Conservation (phyloP, 2,797 vertebrate species). For the Tangara arthus region DNA sequence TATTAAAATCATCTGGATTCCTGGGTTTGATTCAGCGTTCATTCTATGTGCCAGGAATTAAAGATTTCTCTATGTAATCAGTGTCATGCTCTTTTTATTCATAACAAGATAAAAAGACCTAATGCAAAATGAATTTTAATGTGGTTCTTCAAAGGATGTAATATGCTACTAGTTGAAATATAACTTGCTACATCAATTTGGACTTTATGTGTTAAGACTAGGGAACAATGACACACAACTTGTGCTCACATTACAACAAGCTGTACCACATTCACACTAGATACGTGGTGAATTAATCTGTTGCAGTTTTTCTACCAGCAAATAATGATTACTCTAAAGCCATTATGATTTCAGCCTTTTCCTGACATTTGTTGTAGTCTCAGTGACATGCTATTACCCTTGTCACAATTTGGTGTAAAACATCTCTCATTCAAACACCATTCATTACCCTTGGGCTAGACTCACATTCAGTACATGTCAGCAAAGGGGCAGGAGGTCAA, state of each 20-base stretch:
- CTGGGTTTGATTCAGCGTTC: neutral
- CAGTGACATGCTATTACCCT: conserved; percentile 50
- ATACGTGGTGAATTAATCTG: neutral
- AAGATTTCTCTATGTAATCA: neutral
- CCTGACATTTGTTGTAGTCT: conserved; percentile 41
- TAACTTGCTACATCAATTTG: neutral
- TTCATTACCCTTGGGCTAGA: conserved; percentile 31
- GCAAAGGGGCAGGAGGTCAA: conserved; percentile 12
- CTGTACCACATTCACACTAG: neutral
- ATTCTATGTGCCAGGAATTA: neutral
- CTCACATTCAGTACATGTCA: neutral
- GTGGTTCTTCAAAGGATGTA: neutral
- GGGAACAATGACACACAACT: neutral
- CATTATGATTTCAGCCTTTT: conserved; percentile 29
- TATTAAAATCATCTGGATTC: neutral
- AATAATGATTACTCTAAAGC: conserved; percentile 14
- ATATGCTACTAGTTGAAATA: neutral
- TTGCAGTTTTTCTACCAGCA: neutral
- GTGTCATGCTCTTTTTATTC: neutral
- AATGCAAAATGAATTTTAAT: conserved; percentile 19
- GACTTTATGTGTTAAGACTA: neutral
- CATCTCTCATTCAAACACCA: conserved; percentile 18
- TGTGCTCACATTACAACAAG: neutral
- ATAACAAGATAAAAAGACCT: neutral
- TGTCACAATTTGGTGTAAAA: conserved; percentile 54